Conservation (phyloP, 1,140 invertebrate genomes). For the Nephotettix cincticeps region DNA sequence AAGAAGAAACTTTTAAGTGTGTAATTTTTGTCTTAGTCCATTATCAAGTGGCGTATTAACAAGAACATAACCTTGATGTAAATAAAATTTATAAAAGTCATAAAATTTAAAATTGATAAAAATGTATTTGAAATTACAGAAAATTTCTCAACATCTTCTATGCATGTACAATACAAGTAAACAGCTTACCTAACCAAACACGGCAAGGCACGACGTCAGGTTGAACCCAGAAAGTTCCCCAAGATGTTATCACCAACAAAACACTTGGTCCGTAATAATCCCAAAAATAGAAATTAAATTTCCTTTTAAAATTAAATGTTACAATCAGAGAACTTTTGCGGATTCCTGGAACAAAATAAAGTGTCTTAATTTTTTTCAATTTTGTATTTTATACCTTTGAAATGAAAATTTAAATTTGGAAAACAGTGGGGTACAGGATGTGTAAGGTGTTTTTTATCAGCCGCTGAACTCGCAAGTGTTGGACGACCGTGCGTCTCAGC, state of each 20-base stretch:
- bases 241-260: slow-evolving; percentile 82
- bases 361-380: not conserved
- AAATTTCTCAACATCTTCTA: too few species aligned
- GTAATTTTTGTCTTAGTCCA: too few species aligned
- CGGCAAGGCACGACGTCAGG: slow-evolving; percentile 78
- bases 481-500: too few species aligned
- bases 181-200: slow-evolving; percentile 64
- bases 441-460: too few species aligned
- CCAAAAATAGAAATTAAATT: slow-evolving; percentile 85
- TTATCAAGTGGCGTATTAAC: too few species aligned
- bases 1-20: too few species aligned
- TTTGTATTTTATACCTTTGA: too few species aligned
- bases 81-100: not conserved
- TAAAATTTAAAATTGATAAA: not conserved
- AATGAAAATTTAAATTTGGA: too few species aligned
- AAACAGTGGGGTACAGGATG: too few species aligned
- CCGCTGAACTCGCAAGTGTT: too few species aligned
- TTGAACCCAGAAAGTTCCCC: slow-evolving; percentile 89
- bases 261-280: slow-evolving; percentile 88
- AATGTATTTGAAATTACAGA: not conserved
- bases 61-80: too few species aligned
- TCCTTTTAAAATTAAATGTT: slow-evolving; percentile 70
- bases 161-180: not conserved
- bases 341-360: not conserved
- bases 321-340: slow-evolving; percentile 75